Base-by-base conservation (phyloP, 1,140 invertebrate genomes). In the Mizuhopecten yessoensis region DNA sequence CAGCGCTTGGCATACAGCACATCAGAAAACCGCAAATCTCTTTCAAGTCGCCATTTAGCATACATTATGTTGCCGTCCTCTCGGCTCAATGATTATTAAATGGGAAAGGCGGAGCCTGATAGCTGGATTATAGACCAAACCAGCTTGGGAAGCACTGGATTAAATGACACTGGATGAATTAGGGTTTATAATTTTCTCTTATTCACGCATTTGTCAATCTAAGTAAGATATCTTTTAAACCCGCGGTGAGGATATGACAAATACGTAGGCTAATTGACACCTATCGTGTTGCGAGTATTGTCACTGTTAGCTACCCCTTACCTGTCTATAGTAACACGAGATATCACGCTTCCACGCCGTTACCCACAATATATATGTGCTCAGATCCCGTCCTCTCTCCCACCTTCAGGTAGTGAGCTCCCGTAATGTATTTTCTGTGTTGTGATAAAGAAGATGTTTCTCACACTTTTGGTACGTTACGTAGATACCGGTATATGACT, bases 51-150 rank as follows among this genome's bases (percentile, higher is more conserved):
- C 87, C 86, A 86, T 89, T 91, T 89, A 89, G 87, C 42, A 88
- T 45, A 86, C 86, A 91, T 89, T 87, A 86, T 45, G 39, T 89
- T 91, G 86, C 45, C 86, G 34, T 34, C 36, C 57, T 75, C 39
- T 29, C 23, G 34, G 29, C 87, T 87, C 86, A 75, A 88, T 89
- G 87, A 91, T 87, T 86, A 87, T 89, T 86, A 91, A 91, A 91
- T 86, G 86, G 75, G 10, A 42, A n/a, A 86, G 91, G 91, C 91
- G 91, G 88, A 86, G 91, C 88, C 34, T 23, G 23, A 75, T 20
- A 3, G 34, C 34, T 89, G 88, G 88, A 89, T 91, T 89, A 89
- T 42, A 89, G 86, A 88, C 39, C 34, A 87, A 88, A 13, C 23
- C 57, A 89, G 49, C 42, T 57, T 75, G 33, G 33, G 88, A 86